Evolutionary conservation across 64 coral and sea anemone genomes (phyloP).

Genomic region (Dendrophyllia cribrosa): DNA sequence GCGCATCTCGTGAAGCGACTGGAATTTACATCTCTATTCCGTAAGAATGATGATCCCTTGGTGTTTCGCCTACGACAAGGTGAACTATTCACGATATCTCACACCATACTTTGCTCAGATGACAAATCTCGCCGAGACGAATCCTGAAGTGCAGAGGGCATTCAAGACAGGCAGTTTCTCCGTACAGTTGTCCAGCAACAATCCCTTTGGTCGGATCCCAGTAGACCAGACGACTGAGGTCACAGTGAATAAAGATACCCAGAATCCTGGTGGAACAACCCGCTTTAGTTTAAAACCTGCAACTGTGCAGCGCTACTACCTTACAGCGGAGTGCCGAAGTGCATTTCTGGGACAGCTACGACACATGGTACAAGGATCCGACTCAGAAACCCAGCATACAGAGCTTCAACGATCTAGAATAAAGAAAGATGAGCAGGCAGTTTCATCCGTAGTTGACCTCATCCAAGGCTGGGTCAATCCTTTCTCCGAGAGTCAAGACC

Average conservation of each 20-base stretch:
- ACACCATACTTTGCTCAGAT: constrained; percentile 39
- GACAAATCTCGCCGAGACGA: constrained; percentile 21
- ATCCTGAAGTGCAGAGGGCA: constrained; percentile 15
- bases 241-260: constrained; percentile 50
- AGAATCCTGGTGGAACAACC: constrained; percentile 43
- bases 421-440: constrained; percentile 49
- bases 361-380: neutral
- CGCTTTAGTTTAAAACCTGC: constrained; percentile 2
- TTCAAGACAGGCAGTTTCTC: constrained; percentile 47
- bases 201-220: constrained; percentile 22
- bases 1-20: constrained; percentile 42
- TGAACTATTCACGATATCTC: constrained; percentile 65
- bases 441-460: constrained; percentile 14
- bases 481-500: constrained; percentile 44
- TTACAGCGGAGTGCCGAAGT: constrained; percentile 17
- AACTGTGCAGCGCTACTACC: neutral
- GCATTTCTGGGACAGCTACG: neutral
- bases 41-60: constrained; percentile 54
- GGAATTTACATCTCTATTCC: constrained; percentile 46
- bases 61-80: constrained; percentile 60
- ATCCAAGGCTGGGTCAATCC: constrained; percentile 31
- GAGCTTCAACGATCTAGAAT: constrained; percentile 43
- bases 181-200: constrained; percentile 38
- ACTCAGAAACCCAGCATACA: neutral
- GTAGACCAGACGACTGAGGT: no score